phyloP scores from a whole-genome alignment of 2,113 vertebrate species.

The Cottus gobio region DNA sequence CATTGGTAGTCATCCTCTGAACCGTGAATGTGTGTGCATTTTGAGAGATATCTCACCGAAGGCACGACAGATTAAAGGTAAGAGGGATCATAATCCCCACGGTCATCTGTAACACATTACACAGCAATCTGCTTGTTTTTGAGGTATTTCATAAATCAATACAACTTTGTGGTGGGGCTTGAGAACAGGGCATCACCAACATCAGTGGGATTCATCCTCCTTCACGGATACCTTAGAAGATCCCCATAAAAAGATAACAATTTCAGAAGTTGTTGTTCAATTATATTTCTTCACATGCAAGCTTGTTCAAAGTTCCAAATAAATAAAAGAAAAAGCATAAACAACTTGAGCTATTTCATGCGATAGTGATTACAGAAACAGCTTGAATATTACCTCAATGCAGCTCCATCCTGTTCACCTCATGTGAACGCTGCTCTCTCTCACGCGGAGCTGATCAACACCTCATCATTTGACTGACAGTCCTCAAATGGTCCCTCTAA shows the following conservation, averaged over 20 bases:
- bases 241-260: neutral
- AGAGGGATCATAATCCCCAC: neutral
- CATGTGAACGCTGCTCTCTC: neutral
- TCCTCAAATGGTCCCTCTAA: conserved; percentile 8
- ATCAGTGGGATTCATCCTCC: neutral
- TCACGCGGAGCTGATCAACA: conserved; percentile 17
- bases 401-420: conserved; percentile 6
- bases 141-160: neutral
- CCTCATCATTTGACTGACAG: conserved; percentile 40
- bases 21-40: neutral
- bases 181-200: neutral
- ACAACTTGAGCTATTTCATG: neutral
- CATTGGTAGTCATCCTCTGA: neutral
- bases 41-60: neutral
- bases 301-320: neutral
- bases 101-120: neutral
- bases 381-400: neutral
- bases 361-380: conserved; percentile 14
- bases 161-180: neutral
- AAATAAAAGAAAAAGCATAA: neutral
- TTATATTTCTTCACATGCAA: neutral
- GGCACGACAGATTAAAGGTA: neutral
- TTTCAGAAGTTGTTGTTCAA: neutral
- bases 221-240: neutral
- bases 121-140: neutral